A percentile compares a stretch with the other conserved stretches of the same genome.
Conservation (phyloP, 2,113 vertebrate genomes). For the Prinia subflava region DNA sequence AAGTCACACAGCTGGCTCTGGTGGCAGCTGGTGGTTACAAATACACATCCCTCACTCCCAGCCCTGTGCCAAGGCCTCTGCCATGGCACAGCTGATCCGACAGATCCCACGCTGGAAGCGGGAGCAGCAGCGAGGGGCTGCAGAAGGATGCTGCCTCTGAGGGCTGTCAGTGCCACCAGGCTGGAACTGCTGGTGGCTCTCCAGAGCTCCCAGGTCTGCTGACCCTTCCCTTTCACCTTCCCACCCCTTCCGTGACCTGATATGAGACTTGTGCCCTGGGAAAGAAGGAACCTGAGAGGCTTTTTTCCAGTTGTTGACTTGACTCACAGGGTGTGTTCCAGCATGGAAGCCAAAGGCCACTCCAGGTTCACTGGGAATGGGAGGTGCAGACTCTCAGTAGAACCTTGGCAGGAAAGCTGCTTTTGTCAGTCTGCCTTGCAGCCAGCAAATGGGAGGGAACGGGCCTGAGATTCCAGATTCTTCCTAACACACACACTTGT, state of each 20-base stretch:
- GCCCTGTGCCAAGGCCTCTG: not conserved
- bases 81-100: accelerated
- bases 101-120: accelerated
- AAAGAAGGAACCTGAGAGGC: not conserved
- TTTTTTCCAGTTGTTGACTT: not conserved
- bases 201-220: not conserved
- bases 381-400: conserved; percentile 1
- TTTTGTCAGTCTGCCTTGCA: not conserved
- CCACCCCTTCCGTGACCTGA: not conserved
- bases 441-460: not conserved
- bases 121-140: not conserved
- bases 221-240: not conserved
- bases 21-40: not conserved
- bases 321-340: not conserved
- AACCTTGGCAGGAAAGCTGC: not conserved
- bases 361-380: conserved; percentile 23
- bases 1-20: not conserved
- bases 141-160: accelerated
- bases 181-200: not conserved
- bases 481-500: not conserved
- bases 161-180: not conserved
- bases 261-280: not conserved
- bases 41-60: not conserved
- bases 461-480: not conserved
- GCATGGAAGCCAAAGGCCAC: not conserved